phyloP scores from a whole-genome alignment of 1,140 invertebrate genomes.

The Dendroctonus valens region DNA sequence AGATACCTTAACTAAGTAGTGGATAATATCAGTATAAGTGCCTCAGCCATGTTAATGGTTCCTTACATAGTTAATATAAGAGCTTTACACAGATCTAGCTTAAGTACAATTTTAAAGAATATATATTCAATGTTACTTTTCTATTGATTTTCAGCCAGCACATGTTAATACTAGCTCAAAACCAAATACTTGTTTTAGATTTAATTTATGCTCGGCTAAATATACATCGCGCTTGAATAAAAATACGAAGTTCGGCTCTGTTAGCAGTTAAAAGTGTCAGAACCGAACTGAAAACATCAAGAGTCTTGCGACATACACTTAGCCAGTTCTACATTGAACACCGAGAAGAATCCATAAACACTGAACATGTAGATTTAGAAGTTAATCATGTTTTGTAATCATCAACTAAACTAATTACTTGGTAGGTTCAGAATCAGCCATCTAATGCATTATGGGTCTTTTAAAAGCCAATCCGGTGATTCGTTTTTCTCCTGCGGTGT shows the following conservation, averaged over 20 bases:
- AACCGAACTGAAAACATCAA: background rate
- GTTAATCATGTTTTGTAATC: slow-evolving; percentile 18
- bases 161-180: background rate
- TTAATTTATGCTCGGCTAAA: background rate
- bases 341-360: slow-evolving; percentile 9
- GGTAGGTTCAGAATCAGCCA: slow-evolving; percentile 12
- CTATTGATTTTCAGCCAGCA: slow-evolving; percentile 8
- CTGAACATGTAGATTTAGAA: slow-evolving; percentile 8
- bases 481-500: slow-evolving; percentile 76
- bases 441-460: slow-evolving; percentile 56
- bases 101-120: slow-evolving; percentile 16
- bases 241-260: slow-evolving; percentile 5
- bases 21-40: slow-evolving; percentile 16
- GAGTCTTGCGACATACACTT: slow-evolving; percentile 8
- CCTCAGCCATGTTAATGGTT: slow-evolving; percentile 23
- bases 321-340: slow-evolving; percentile 4
- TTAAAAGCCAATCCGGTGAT: slow-evolving; percentile 61
- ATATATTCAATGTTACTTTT: slow-evolving; percentile 1
- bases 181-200: background rate
- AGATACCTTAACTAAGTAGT: slow-evolving; percentile 10
- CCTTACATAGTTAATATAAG: slow-evolving; percentile 12
- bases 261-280: slow-evolving; percentile 10
- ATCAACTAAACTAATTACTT: slow-evolving; percentile 8
- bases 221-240: slow-evolving; percentile 4
- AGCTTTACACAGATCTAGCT: slow-evolving; percentile 7